Base-by-base conservation (phyloP, 2,888 invertebrate genomes). In the Patella caerulea region DNA sequence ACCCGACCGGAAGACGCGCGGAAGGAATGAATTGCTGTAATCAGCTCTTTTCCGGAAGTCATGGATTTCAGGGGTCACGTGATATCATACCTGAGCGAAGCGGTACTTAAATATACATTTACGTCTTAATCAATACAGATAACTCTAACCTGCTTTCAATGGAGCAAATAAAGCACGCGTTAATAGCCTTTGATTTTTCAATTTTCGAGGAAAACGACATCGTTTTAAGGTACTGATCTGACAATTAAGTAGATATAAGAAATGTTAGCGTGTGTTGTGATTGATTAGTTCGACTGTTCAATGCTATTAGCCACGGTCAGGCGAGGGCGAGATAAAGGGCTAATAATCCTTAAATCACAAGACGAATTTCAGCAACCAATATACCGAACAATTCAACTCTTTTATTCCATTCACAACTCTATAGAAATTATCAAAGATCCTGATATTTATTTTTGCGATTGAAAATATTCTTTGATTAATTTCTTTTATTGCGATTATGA, bases 81-180 rank as follows among this genome's bases (percentile, higher is more conserved):
- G 65, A 65, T 65, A 14, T 14, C 24, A 65, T 65, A 65, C 65
- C 65, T 65, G 65, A 65, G 65, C 19, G 65, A 65, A 65, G 65
- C 65, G 65, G 65, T 65, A 65, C 65, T 65, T 65, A 65, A 65
- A 65, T 65, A 65, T 65, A 65, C 65, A 65, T 65, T 65, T 65
- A 65, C 24, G 24, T 19, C 24, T 65, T 24, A 65, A 65, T 65
- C 65, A 65, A 65, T 65, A 65, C 65, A 65, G 65, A 65, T 65
- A 24, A 24, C 65, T 65, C 65, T 65, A 24, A 65, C 65, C 24
- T 24, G 65, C 19, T 65, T 65, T 65, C 65, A 65, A 65, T 65
- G 65, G 65, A 65, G 65, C 65, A 65, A 65, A 65, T 65, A 65
- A 65, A 65, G 65, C 65, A 24, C 65, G 24, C 65, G 19, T 65